phyloP scores from a whole-genome alignment of 1,140 invertebrate species.

The Hycleus phaleratus region DNA sequence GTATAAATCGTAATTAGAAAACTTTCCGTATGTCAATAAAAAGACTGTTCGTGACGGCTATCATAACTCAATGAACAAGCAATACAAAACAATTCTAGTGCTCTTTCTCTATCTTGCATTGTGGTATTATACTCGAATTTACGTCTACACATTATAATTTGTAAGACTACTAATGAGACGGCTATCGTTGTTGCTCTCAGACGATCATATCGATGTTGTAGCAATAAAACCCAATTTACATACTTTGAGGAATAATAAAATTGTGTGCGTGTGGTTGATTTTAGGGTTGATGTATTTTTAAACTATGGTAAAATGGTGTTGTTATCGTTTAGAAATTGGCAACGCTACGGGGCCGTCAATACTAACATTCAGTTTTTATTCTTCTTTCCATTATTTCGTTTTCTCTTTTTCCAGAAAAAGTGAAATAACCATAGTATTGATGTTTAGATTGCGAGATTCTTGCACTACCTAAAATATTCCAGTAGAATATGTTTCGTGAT shows the following conservation, averaged over 20 bases:
- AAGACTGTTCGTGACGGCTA: constrained; percentile 25
- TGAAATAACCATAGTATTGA: constrained; percentile 20
- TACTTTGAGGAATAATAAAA: constrained; percentile 12
- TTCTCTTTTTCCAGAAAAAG: neutral
- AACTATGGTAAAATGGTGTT: constrained; percentile 8
- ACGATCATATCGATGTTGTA: constrained; percentile 26
- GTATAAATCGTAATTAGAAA: constrained; percentile 30
- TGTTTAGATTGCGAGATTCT: constrained; percentile 24
- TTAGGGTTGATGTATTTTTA: constrained; percentile 19
- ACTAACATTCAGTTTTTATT: neutral
- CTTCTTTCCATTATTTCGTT: neutral
- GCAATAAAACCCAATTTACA: constrained; percentile 28
- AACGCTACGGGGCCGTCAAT: too few species aligned
- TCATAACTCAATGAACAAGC: constrained; percentile 23
- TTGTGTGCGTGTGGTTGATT: constrained; percentile 22
- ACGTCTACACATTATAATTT: constrained; percentile 18
- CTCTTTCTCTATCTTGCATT: too few species aligned
- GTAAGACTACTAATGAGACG: constrained; percentile 25
- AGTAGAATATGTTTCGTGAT: constrained; percentile 31
- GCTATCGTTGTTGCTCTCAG: constrained; percentile 21
- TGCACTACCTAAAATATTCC: constrained; percentile 28
- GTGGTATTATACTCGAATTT: too few species aligned
- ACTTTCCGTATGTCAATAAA: constrained; percentile 33
- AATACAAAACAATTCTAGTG: constrained; percentile 1
- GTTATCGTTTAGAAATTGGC: constrained; percentile 14